Base-by-base conservation (phyloP, 2,797 vertebrate species). In the Siniperca obscura region DNA sequence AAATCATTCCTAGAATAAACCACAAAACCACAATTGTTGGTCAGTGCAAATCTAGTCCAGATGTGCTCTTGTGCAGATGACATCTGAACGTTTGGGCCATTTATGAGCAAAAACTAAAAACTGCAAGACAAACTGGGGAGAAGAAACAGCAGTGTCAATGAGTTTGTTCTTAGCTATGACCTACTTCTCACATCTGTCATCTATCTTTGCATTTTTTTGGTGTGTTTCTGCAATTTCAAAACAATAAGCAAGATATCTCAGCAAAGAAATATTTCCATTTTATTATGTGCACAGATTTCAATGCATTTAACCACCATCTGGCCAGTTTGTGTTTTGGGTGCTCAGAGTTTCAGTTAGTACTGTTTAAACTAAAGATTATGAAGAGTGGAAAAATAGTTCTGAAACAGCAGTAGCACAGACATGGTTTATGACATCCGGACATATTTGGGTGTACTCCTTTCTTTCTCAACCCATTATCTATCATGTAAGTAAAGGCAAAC, bases 161-260 rank as follows among this genome's bases (percentile, higher is more conserved):
- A 89, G 89, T 92, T 92, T 90, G 77, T 92, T 91, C 89, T 86
- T 60, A 70, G 84, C 81, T 78, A 27, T 94, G 94, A 94, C 94
- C 93, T 94, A 95, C 88, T 94, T 95, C 83, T 82, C 86, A 90
- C 84, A 94, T 94, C 91, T 91, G 88, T 81, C 81, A 77, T 86
- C 84, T 90, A 81, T 91, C 86, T 90, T 70, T 68, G 46, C 48
- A 62, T 77, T 80, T 75, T 86, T 78, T 73, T 30, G 30, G 40
- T 71, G 77, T 73, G 75, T 81, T 80, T 76, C 55, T 74, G 38
- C 56, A 36, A 70, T 73, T 87, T 68, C 53, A 85, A 87, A 79
- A 82, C 27, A 73, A 70, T 40, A 67, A 53, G 36, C 22, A 64
- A 60, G 59, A 69, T 80, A 77, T 66, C 34, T 85, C 67, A 83